phyloP scores from a whole-genome alignment of 2,113 vertebrate genomes.

The Naja naja region DNA sequence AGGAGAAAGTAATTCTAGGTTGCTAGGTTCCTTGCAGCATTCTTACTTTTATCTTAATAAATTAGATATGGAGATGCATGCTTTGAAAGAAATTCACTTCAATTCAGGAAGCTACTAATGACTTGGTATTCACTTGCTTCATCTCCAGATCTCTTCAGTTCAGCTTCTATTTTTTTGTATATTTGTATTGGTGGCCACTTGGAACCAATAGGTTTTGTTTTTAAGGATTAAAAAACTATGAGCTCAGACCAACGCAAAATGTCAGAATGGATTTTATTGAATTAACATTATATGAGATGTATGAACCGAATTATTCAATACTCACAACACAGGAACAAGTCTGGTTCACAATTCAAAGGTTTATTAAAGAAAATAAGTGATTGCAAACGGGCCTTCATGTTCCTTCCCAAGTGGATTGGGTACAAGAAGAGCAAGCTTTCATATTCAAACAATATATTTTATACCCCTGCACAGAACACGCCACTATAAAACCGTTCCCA shows the following conservation, averaged over 20 bases:
- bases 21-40: neutral
- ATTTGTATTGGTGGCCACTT: neutral
- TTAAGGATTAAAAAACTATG: neutral
- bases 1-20: neutral
- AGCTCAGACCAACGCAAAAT: neutral
- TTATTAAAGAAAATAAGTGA: too few species aligned
- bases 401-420: too few species aligned
- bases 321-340: too few species aligned
- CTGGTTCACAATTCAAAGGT: too few species aligned
- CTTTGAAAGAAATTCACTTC: neutral
- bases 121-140: neutral
- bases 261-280: neutral
- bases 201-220: neutral
- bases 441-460: too few species aligned
- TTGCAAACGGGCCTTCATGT: too few species aligned
- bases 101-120: neutral
- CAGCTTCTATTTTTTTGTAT: neutral
- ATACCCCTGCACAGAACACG: too few species aligned
- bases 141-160: neutral
- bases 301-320: too few species aligned
- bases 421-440: too few species aligned
- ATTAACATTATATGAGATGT: neutral
- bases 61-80: neutral
- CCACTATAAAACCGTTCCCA: too few species aligned
- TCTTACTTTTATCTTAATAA: neutral